phyloP scores from a whole-genome alignment of 2,797 vertebrate genomes.

The Champsocephalus esox region DNA sequence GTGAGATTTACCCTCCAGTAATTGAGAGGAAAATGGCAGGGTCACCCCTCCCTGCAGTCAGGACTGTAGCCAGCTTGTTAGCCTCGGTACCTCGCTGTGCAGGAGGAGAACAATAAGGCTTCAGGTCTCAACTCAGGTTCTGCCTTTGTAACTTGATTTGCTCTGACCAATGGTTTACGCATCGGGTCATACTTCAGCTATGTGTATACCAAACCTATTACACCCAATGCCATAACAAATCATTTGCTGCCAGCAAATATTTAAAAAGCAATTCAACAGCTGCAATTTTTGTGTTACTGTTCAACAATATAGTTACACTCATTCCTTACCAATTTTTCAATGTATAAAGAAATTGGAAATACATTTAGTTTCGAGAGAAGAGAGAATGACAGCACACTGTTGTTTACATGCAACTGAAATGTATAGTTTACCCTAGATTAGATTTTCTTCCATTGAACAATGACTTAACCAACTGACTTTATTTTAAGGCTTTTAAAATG shows the following conservation, averaged over 20 bases:
- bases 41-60: conserved; percentile 46
- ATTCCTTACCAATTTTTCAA: background rate
- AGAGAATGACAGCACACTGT: too few species aligned
- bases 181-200: background rate
- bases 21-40: conserved; percentile 55
- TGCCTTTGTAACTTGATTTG: conserved; percentile 28
- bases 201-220: conserved; percentile 18
- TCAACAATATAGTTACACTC: background rate
- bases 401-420: too few species aligned
- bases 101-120: conserved; percentile 17
- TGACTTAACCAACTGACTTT: too few species aligned
- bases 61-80: conserved; percentile 48
- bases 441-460: background rate
- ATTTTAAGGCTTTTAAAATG: too few species aligned
- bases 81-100: conserved; percentile 10
- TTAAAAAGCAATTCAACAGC: background rate
- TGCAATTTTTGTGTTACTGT: background rate
- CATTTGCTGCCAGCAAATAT: background rate
- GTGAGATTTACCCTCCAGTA: conserved; percentile 50
- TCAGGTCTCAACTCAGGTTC: conserved; percentile 17
- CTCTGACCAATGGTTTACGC: conserved; percentile 14
- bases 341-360: background rate
- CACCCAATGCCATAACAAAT: background rate
- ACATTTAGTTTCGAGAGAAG: too few species aligned
- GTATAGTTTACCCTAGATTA: background rate